These are phyloP conservation scores for Microplitis deprimator DNA, from an alignment of 2,888 invertebrate species.

Conservation along the genomic window DNA sequence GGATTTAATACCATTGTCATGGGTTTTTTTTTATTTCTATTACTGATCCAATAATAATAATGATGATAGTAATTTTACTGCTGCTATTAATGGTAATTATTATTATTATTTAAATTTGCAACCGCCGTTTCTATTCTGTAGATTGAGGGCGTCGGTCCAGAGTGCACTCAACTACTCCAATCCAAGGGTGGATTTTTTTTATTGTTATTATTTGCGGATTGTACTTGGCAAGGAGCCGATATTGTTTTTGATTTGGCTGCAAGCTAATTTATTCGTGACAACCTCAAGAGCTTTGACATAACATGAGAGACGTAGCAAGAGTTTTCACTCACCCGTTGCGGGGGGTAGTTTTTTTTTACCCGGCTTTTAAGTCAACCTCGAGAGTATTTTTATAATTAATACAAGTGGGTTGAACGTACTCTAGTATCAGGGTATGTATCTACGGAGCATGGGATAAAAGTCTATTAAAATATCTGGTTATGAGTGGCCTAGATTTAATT, in stretches of 20 bases:
- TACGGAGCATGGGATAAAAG: background rate
- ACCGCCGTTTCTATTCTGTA: background rate
- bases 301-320: conserved; percentile 30
- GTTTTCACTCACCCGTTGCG: conserved; percentile 63
- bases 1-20: background rate
- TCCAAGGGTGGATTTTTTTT: conserved; percentile 7
- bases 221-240: conserved; percentile 18
- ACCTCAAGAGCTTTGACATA: conserved; percentile 23
- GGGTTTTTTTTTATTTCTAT: background rate
- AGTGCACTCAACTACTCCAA: conserved; percentile 22
- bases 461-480: background rate
- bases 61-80: background rate
- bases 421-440: background rate
- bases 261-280: conserved; percentile 25
- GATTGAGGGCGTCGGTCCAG: conserved; percentile 26
- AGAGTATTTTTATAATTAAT: conserved; percentile 29
- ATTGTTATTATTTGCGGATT: background rate
- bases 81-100: background rate
- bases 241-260: conserved; percentile 23
- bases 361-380: conserved; percentile 5
- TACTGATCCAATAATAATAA: background rate
- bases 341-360: conserved; percentile 59
- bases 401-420: conserved; percentile 48
- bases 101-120: conserved; percentile 5
- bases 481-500: conserved; percentile 5